phyloP scores from a whole-genome alignment of 2,888 invertebrate species.

The Plebejus anna region DNA sequence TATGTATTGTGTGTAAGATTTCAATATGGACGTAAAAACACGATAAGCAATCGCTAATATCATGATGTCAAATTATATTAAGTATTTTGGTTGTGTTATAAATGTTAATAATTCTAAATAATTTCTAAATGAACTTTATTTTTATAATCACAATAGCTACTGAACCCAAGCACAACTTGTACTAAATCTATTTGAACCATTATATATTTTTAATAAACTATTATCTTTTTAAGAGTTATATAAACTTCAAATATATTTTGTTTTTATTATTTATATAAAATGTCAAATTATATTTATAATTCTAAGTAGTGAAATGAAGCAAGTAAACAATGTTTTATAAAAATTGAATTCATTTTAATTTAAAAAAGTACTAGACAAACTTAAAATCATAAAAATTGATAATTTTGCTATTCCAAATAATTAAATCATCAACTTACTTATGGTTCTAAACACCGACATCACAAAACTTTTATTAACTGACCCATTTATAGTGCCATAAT shows the following conservation, averaged over 20 bases:
- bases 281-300: neutral
- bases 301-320: conserved; percentile 4
- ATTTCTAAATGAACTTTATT: conserved; percentile 17
- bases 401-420: too few relatives aligned
- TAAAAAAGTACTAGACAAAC: neutral
- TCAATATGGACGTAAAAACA: conserved; percentile 34
- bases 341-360: too few relatives aligned
- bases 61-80: conserved; percentile 71
- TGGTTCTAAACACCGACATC: neutral
- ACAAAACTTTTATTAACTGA: conserved; percentile 11
- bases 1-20: conserved; percentile 8
- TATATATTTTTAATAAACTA: conserved; percentile 18
- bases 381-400: neutral
- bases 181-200: neutral
- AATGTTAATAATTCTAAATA: conserved; percentile 20
- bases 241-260: neutral
- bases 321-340: neutral
- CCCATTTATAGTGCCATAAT: neutral
- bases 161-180: conserved; percentile 13
- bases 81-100: conserved; percentile 37
- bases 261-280: neutral
- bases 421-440: too few relatives aligned
- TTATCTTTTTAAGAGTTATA: neutral
- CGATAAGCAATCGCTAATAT: conserved; percentile 52
- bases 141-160: conserved; percentile 20